Evolutionary conservation across 2,113 vertebrate species (phyloP), one percentile per base, ranked within the genome.

Genomic region (Corydoras sp.): DNA sequence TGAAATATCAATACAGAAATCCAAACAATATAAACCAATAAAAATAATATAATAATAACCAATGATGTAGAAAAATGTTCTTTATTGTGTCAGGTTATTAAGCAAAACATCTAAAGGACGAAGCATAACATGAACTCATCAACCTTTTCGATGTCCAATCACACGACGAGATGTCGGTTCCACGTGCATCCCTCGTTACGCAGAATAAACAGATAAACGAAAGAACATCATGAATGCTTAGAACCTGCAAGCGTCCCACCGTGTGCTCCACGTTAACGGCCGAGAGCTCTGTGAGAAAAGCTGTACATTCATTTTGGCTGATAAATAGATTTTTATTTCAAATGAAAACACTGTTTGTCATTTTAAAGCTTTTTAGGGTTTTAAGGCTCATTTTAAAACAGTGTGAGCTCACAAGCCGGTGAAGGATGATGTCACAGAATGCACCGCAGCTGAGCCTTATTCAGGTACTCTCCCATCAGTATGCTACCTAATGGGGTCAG

Each of bases 31-130:
- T 43, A 0, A 43, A 43, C 35, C 35, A 9, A 5, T 2, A n/a
- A 9, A 51, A 32, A 0, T 2, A 9, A 32, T 6, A 63, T 49
- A 3, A 63, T 12, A 54, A 1, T 56, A 49, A 43, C 24, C 11
- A 56, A n/a, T 12, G 43, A 29, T n/a, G 2, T 10, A 65, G n/a
- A n/a, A 56, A 65, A 72, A 53, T 8, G 0, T 65, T 30, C 62
- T 72, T 72, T 72, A 72, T 72, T 72, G 62, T 32, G 55, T 72
- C 15, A 49, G 59, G 1, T 71, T n/a, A 58, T 72, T 65, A 56
- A 43, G 15, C 65, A 65, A 72, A 59, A 7, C 24, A 15, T 56
- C 5, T 12, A 48, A 29, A 35, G 30, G 53, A 65, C 18, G 13
- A 51, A 56, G 18, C 32, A 51, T 43, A 32, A 60, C 60, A 48